These are phyloP conservation scores for Reticulitermes lucifugus DNA, from an alignment of 2,888 invertebrate species.

Conservation along the genomic window DNA sequence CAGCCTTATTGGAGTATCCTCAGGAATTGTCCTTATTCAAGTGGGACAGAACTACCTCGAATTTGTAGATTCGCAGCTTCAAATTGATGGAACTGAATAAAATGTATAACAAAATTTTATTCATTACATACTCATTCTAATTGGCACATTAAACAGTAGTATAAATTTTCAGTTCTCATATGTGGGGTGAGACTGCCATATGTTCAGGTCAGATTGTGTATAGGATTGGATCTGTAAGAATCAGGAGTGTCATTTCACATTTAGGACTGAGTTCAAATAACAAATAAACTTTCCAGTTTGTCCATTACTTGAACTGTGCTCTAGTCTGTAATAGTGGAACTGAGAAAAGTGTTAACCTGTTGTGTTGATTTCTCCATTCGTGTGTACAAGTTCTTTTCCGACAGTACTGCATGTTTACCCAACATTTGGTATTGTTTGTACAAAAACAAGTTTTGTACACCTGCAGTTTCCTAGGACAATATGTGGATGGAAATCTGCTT, in stretches of 20 bases:
- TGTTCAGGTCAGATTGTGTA: too few species aligned
- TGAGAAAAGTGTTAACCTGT: not conserved
- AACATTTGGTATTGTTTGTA: too few species aligned
- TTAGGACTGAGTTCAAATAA: not conserved
- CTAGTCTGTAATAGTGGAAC: not conserved
- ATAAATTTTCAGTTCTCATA: not conserved
- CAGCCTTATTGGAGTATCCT: slow-evolving; percentile 76
- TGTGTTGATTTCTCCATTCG: too few species aligned
- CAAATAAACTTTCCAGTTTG: not conserved
- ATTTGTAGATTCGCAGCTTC: slow-evolving; percentile 66
- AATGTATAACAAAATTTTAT: not conserved
- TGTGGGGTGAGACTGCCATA: not conserved
- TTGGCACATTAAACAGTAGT: not conserved
- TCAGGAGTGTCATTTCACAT: not conserved
- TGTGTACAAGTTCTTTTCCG: too few species aligned
- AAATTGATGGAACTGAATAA: slow-evolving; percentile 13
- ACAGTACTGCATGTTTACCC: too few species aligned
- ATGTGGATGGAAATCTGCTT: too few species aligned
- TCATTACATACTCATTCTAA: not conserved
- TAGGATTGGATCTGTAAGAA: not conserved
- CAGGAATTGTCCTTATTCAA: slow-evolving; percentile 74
- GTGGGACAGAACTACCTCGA: slow-evolving; percentile 74
- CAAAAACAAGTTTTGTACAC: too few species aligned
- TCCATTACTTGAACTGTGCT: not conserved
- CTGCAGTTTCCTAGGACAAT: too few species aligned